Conservation (phyloP, 2,888 invertebrate genomes). For the Oscheius myriophilus region DNA sequence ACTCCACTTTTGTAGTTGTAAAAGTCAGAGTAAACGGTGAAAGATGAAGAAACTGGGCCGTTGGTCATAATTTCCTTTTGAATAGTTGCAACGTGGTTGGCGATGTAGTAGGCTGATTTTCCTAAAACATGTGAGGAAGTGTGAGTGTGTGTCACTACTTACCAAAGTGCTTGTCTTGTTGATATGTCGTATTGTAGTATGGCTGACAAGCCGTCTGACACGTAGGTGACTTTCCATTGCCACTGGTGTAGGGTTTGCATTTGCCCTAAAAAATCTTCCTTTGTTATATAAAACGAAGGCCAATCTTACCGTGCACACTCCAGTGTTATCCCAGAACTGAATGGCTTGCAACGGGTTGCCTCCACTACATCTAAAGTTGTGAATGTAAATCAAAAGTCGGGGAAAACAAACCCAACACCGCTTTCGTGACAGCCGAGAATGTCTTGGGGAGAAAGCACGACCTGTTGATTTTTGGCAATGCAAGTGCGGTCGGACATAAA, state of each 20-base stretch:
- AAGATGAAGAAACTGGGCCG: not conserved
- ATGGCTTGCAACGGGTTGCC: conserved; percentile 78
- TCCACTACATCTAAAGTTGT: conserved; percentile 78
- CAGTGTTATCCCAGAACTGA: conserved; percentile 10
- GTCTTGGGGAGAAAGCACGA: conserved; percentile 72
- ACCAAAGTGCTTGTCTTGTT: conserved; percentile 26
- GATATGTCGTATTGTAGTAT: conserved; percentile 39
- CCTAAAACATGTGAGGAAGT: too few relatives aligned
- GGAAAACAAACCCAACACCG: conserved; percentile 65
- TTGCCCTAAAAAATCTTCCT: too few relatives aligned
- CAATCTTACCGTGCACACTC: conserved; percentile 21
- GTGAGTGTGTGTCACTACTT: not conserved
- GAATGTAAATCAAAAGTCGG: not conserved
- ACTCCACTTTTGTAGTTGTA: conserved; percentile 5
- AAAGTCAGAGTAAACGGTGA: not conserved
- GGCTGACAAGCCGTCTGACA: not conserved
- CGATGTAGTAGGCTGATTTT: not conserved
- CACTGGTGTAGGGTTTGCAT: conserved; percentile 76
- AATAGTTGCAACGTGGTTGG: not conserved
- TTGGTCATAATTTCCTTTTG: conserved; percentile 5
- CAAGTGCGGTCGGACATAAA: conserved; percentile 74
- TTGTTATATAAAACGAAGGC: too few relatives aligned
- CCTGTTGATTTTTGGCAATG: conserved; percentile 53
- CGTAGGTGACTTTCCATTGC: too few relatives aligned
- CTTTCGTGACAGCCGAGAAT: conserved; percentile 71